A percentile compares a stretch with the other conserved stretches of the same genome.
phyloP scores from a whole-genome alignment of 2,797 vertebrate genomes.

The Sebastes iracundus region DNA sequence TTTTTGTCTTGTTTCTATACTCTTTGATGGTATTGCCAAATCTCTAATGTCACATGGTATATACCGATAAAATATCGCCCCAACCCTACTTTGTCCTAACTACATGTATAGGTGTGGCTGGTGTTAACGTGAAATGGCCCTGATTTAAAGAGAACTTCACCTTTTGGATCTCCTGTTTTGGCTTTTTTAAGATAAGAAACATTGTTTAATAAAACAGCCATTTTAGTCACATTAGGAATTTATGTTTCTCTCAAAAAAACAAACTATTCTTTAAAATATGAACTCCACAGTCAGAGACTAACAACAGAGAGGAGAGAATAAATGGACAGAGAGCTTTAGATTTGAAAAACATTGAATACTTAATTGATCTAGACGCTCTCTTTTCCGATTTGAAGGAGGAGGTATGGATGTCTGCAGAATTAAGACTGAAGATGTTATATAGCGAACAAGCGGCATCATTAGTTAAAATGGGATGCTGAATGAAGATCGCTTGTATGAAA shows the following conservation, averaged over 20 bases:
- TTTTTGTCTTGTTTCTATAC: too few relatives aligned
- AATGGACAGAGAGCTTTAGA: not conserved
- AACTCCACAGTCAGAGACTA: not conserved
- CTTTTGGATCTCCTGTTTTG: not conserved
- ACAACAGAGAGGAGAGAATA: not conserved
- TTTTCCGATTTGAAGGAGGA: not conserved
- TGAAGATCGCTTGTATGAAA: not conserved
- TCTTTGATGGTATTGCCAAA: too few relatives aligned
- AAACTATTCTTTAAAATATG: not conserved
- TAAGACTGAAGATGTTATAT: constrained; percentile 5
- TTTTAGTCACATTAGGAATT: not conserved
- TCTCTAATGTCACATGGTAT: too few relatives aligned
- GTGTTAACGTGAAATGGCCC: not conserved
- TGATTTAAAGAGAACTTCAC: not conserved
- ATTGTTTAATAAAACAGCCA: not conserved
- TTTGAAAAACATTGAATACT: not conserved
- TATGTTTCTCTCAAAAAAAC: not conserved
- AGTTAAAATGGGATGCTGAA: constrained; percentile 12
- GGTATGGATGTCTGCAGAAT: constrained; percentile 1
- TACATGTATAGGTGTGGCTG: not conserved
- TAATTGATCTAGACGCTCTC: constrained; percentile 9
- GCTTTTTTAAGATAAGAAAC: not conserved
- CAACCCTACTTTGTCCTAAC: not conserved
- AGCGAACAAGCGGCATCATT: constrained; percentile 10
- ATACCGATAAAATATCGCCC: too few relatives aligned